A percentile compares a stretch with the other conserved stretches of the same genome.
Evolutionary conservation across 2,113 vertebrate species (phyloP).

Genomic region (Polyodon spathula): DNA sequence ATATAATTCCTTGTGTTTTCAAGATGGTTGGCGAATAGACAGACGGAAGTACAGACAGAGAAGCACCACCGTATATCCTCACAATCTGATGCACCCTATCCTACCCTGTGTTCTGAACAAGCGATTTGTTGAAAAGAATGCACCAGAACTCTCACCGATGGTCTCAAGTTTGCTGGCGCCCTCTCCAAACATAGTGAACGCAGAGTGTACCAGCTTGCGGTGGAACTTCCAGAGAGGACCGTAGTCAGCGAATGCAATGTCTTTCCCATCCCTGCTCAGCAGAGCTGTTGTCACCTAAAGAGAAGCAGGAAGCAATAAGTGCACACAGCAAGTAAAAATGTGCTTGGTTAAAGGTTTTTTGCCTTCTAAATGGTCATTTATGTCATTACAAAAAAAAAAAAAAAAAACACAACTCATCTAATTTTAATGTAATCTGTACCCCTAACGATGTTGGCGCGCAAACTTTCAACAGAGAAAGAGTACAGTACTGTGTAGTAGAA

Average conservation of each 20-base stretch:
- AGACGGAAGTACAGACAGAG: no score
- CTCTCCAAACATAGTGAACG: slow-evolving; percentile 55
- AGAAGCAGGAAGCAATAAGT: slow-evolving; percentile 4
- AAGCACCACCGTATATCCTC: no score
- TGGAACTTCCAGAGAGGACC: slow-evolving; percentile 53
- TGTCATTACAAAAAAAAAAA: no score
- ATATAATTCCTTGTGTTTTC: no score
- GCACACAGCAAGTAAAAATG: not conserved
- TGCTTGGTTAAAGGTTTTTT: slow-evolving; percentile 8
- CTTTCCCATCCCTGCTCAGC: slow-evolving; percentile 55
- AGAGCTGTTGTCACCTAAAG: slow-evolving; percentile 55
- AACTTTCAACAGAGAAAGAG: no score
- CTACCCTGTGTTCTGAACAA: not conserved
- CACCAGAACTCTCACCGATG: slow-evolving; percentile 37
- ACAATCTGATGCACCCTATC: not conserved
- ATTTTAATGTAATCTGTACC: no score
- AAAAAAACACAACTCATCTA: no score
- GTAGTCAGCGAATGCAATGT: slow-evolving; percentile 60
- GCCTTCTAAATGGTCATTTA: not conserved
- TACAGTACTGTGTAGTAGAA: no score
- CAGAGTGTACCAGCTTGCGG: slow-evolving; percentile 51
- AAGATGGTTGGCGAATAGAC: no score
- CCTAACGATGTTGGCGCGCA: no score
- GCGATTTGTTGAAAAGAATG: no score
- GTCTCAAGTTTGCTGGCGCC: slow-evolving; percentile 50